phyloP scores from a whole-genome alignment of 2,797 vertebrate species.

The Channa striata region DNA sequence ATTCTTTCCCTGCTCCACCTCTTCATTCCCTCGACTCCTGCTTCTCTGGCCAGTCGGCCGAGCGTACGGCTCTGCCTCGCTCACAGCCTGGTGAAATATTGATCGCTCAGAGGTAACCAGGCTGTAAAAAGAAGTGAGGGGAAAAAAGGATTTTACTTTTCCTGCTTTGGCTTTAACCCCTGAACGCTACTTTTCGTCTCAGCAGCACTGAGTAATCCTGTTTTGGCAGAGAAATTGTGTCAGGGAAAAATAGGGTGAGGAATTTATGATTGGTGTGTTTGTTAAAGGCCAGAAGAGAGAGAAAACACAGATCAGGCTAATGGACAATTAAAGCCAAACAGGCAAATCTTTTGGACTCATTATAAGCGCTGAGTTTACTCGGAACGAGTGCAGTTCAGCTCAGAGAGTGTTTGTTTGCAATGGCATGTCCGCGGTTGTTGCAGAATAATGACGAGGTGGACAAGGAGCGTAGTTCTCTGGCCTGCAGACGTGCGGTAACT shows the following conservation, averaged over 20 bases:
- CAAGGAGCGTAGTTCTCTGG: conserved; percentile 43
- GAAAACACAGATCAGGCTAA: conserved; percentile 6
- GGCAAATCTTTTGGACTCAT: conserved; percentile 50
- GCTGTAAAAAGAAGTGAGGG: background rate
- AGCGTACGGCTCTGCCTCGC: conserved; percentile 1
- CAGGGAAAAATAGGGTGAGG: conserved; percentile 9
- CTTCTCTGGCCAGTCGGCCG: conserved; percentile 14
- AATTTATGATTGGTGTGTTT: conserved; percentile 7
- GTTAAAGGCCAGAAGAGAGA: background rate
- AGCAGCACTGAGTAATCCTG: conserved; percentile 28
- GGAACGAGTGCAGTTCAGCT: conserved; percentile 14
- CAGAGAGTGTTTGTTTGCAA: conserved; percentile 1
- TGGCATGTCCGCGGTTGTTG: conserved; percentile 38
- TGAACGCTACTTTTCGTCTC: background rate
- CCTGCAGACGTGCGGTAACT: conserved; percentile 57
- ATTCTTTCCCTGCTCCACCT: conserved; percentile 8
- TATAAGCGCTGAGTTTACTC: conserved; percentile 38
- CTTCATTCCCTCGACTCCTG: background rate
- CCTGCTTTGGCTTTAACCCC: conserved; percentile 23
- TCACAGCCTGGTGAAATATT: conserved; percentile 58
- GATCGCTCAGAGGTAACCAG: conserved; percentile 41
- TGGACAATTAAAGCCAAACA: conserved; percentile 49
- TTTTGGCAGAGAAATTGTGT: conserved; percentile 39
- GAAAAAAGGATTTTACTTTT: conserved; percentile 16
- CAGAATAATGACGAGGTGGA: conserved; percentile 7